Evolutionary conservation across 2,888 invertebrate genomes (phyloP).

Genomic region (Colletes collaris): DNA sequence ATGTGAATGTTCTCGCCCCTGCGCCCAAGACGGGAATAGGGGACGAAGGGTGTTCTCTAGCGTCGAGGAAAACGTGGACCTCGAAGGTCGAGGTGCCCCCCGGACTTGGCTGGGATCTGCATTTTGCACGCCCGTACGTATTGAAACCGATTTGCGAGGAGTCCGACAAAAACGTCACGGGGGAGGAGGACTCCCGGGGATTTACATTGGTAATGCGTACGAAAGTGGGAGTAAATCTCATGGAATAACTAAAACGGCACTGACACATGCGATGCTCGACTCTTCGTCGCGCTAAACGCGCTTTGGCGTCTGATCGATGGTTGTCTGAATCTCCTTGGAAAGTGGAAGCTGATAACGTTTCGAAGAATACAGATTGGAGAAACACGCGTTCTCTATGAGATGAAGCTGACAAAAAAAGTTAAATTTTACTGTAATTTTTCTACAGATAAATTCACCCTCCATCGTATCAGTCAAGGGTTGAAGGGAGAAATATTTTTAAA

Average conservation of each 20-base stretch:
- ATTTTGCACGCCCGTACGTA: constrained; percentile 71
- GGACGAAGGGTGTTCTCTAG: constrained; percentile 34
- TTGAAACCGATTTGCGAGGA: constrained; percentile 79
- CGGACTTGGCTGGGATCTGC: constrained; percentile 73
- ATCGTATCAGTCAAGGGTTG: too few relatives aligned
- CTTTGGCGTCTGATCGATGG: neutral
- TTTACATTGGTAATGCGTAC: constrained; percentile 78
- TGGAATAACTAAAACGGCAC: constrained; percentile 56
- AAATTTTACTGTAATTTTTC: too few relatives aligned
- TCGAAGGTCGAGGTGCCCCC: constrained; percentile 70
- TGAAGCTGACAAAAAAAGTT: too few relatives aligned
- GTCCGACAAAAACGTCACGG: constrained; percentile 77
- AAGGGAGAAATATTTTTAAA: too few relatives aligned
- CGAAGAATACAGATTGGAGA: too few relatives aligned
- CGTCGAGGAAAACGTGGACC: constrained; percentile 45
- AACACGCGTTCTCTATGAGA: too few relatives aligned
- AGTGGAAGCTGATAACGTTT: too few relatives aligned
- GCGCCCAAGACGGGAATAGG: constrained; percentile 60
- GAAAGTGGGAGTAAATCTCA: constrained; percentile 40
- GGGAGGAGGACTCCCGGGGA: constrained; percentile 57
- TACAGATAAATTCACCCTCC: too few relatives aligned
- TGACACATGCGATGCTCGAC: constrained; percentile 41
- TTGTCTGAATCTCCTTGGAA: neutral
- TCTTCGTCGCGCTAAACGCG: neutral
- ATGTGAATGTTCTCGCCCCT: constrained; percentile 75